A percentile compares a stretch with the other conserved stretches of the same genome.
These are phyloP conservation scores for Pristionchus arcanus DNA, from an alignment of 2,888 invertebrate genomes.

Conservation along the genomic window DNA sequence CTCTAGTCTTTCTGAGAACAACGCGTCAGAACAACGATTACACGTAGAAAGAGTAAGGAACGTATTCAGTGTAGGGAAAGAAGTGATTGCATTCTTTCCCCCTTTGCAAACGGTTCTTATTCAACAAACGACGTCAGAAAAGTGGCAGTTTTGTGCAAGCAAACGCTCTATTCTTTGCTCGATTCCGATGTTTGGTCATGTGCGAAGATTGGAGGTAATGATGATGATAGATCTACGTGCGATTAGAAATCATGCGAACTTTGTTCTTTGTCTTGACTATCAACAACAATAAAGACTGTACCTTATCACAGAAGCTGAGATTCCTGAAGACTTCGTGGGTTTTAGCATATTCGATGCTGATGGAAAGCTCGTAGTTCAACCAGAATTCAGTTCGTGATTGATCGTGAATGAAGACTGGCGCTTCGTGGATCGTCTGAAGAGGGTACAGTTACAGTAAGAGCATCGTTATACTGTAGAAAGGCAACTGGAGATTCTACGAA, in stretches of 20 bases:
- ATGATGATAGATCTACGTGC: too few relatives aligned
- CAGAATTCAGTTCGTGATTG: constrained; percentile 25
- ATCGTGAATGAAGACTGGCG: constrained; percentile 34
- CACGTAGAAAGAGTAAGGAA: too few relatives aligned
- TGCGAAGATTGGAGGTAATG: too few relatives aligned
- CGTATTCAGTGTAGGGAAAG: too few relatives aligned
- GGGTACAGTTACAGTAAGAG: neutral
- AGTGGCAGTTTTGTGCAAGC: neutral
- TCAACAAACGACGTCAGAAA: neutral
- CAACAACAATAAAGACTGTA: neutral
- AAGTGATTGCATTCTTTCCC: too few relatives aligned
- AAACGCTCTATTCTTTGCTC: neutral
- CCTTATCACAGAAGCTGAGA: constrained; percentile 53
- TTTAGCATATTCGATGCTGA: constrained; percentile 44
- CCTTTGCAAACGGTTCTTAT: too few relatives aligned
- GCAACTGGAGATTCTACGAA: neutral
- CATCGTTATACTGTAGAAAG: neutral
- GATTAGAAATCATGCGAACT: too few relatives aligned
- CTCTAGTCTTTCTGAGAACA: neutral
- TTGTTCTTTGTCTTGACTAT: neutral
- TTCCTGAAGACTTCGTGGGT: constrained; percentile 48
- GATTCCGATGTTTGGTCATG: too few relatives aligned
- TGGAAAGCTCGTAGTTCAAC: constrained; percentile 44
- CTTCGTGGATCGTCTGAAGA: neutral
- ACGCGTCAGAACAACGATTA: neutral